Evolutionary conservation across 2,888 invertebrate genomes (phyloP), one percentile per base, ranked within the genome.

Genomic region (Euclidia mi): DNA sequence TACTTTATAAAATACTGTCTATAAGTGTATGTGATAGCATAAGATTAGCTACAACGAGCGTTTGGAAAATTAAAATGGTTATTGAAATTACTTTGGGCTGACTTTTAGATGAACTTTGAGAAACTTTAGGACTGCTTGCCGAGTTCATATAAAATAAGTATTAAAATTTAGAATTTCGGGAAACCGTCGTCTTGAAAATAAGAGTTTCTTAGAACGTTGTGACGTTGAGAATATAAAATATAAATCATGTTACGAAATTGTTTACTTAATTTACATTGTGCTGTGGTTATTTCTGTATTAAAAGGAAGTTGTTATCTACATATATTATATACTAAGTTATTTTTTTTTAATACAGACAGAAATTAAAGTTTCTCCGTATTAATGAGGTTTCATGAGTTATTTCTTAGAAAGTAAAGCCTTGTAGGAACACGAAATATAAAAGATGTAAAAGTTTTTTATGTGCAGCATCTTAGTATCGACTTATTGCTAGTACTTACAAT

Each of bases 51-150:
- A 41, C 48, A 66, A 63, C 50, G 67, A 66, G 58, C 50, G 50
- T 62, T 71, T 46, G 40, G 2, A 43, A 63, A 72, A 67, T 69
- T 63, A 67, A 73, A 69, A 70, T 60, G 59, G 51, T 65, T 64
- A 60, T 70, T 70, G 69, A 71, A 72, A 72, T 70, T 56, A 70
- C 68, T 67, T 64, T 46, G 44, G 55, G 40, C 29, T 32, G 44
- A 65, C 56, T 69, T 72, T 65, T 17, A 43, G 53, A 57, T 58
- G 37, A 69, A 65, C 52, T 73, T 73, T 50, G 34, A 18, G 0
- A n/a, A 67, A 67, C 49, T 69, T 53, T 12, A 31, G 37, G 10
- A 14, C 35, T 37, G 52, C 29, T 46, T 56, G 49, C 50, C 31
- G 37, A 17, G 31, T 57, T 60, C 49, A 56, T 56, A 38, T 34